phyloP scores from a whole-genome alignment of 1,140 invertebrate species.

The Drosophila sproati region DNA sequence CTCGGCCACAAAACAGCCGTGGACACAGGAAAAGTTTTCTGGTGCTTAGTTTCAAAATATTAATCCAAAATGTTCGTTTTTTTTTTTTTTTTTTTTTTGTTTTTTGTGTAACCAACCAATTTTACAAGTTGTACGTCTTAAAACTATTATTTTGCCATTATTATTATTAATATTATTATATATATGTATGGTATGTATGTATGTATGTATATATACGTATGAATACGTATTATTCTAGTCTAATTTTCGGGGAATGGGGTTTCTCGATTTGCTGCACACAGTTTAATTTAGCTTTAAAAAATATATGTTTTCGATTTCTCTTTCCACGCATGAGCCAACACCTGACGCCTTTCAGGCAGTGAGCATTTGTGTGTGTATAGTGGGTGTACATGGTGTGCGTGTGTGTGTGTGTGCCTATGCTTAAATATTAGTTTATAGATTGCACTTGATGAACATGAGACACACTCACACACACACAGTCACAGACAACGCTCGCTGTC shows the following conservation, averaged over 20 bases:
- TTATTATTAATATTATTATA: slow-evolving; percentile 31
- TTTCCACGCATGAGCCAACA: slow-evolving; percentile 75
- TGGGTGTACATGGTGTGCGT: slow-evolving; percentile 1
- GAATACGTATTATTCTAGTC: slow-evolving; percentile 7
- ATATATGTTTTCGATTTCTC: slow-evolving; percentile 3
- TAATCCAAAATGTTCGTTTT: slow-evolving; percentile 30
- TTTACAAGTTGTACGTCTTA: slow-evolving; percentile 65
- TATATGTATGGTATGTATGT: slow-evolving; percentile 22
- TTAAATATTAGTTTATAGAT: slow-evolving; percentile 53
- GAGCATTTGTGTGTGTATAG: slow-evolving; percentile 27
- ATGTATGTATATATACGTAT: slow-evolving; percentile 18
- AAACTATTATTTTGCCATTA: slow-evolving; percentile 30
- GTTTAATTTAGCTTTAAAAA: slow-evolving; percentile 33
- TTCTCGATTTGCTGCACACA: slow-evolving; percentile 29
- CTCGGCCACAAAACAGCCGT: slow-evolving; percentile 3
- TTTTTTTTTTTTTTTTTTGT: not conserved
- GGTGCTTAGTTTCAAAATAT: slow-evolving; percentile 54
- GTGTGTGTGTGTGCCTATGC: slow-evolving; percentile 13
- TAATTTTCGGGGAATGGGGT: slow-evolving; percentile 34
- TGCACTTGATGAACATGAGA: slow-evolving; percentile 49
- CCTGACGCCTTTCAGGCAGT: slow-evolving; percentile 73
- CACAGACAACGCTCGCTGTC: slow-evolving; percentile 36
- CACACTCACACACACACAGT: slow-evolving; percentile 22
- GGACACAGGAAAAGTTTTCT: slow-evolving; percentile 70
- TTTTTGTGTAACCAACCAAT: slow-evolving; percentile 54